Evolutionary conservation across 2,113 vertebrate species (phyloP), one percentile per base, ranked within the genome.

Genomic region (Cisticola juncidis): DNA sequence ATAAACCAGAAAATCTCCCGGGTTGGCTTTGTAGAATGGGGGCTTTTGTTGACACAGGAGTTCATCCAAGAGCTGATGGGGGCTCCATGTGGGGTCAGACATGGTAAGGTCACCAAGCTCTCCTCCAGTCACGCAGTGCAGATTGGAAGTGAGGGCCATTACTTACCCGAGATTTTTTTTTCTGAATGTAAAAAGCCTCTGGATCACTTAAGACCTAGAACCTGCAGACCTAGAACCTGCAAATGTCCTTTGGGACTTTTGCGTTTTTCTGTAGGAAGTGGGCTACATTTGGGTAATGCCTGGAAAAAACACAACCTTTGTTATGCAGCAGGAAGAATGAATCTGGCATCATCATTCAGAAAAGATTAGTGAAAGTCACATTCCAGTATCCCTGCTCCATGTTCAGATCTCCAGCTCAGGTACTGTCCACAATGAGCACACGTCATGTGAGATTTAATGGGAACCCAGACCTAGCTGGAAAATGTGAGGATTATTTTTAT

Each of bases 401-500:
- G 58, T 79, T 62, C 66, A 65, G 79, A 3, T 65, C 22, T 11
- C 45, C 35, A 77, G 23, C 38, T 80, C 16, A 24, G 44, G 47
- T 60, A 10, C 45, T 90, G 61, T 61, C 54, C 35, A 29, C 70
- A 94, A 72, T 56, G 35, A 14, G 47, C 10, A 8, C 2, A 5
- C 9, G 1, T 65, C 5, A 1, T 10, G 31, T 22, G 42, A 62
- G 45, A 33, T 23, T 12, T 26, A 89, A 50, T 79, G 64, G 64
- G 81, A 94, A 56, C 21, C 14, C 56, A 54, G 23, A 53, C 69
- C 60, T 58, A 19, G 31, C 42, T 81, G 64, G 9, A 48, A 25
- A 50, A 86, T 56, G 58, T 0, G 2, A 83, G 25, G 57, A 66
- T 86, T 65, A 29, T 73, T 90, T 96, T 95, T 88, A 95, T 94